phyloP scores from a whole-genome alignment of 1,140 invertebrate species.

The Papilio polytes region DNA sequence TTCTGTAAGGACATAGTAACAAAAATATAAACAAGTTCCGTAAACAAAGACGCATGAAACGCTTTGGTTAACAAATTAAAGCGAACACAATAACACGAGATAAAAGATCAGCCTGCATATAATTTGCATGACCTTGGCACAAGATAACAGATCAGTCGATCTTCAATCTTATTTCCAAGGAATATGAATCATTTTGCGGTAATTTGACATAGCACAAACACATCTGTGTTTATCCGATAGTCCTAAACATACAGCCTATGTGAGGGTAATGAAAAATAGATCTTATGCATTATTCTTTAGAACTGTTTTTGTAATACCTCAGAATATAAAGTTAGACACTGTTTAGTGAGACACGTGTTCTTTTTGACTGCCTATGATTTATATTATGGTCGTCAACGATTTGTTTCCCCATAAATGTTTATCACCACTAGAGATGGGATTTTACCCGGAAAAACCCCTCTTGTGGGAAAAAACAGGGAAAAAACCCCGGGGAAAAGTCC shows the following conservation, averaged over 20 bases:
- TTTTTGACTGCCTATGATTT: too few relatives aligned
- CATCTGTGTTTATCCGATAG: not conserved
- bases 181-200: not conserved
- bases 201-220: not conserved
- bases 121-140: not conserved
- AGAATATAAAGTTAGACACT: too few relatives aligned
- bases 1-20: too few relatives aligned
- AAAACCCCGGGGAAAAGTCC: too few relatives aligned
- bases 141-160: not conserved
- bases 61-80: not conserved
- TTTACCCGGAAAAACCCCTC: too few relatives aligned
- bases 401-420: too few relatives aligned
- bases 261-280: not conserved
- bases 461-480: too few relatives aligned
- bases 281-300: not conserved
- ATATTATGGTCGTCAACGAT: too few relatives aligned
- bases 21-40: not conserved
- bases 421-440: too few relatives aligned
- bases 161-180: not conserved
- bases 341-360: too few relatives aligned
- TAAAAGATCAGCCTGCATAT: not conserved
- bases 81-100: not conserved
- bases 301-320: too few relatives aligned
- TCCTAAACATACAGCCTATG: conserved; percentile 4
- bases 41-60: not conserved